Evolutionary conservation across 1,140 invertebrate species (phyloP).

Genomic region (Lepidurus apus): DNA sequence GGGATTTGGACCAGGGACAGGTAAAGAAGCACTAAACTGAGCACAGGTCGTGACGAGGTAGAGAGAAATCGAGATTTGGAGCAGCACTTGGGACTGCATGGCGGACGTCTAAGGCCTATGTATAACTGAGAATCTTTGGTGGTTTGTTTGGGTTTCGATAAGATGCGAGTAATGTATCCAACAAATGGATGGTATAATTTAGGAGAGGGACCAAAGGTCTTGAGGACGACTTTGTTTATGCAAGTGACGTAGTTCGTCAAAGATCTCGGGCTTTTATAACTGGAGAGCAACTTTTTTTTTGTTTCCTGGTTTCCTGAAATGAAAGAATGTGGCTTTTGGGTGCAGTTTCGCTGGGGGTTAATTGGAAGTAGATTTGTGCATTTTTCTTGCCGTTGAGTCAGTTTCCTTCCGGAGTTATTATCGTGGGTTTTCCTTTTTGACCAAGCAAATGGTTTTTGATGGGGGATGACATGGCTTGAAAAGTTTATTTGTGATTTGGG

Average conservation of each 20-base stretch:
- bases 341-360: neutral
- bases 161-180: neutral
- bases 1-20: neutral
- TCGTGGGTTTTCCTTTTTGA: neutral
- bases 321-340: neutral
- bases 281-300: neutral
- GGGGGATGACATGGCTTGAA: too few species aligned
- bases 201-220: neutral
- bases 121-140: neutral
- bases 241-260: neutral
- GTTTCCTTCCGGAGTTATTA: neutral
- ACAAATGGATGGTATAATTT: neutral
- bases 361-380: neutral
- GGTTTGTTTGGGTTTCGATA: neutral
- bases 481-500: too few species aligned
- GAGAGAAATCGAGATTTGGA: neutral
- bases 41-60: neutral
- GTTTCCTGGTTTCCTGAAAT: neutral
- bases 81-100: neutral
- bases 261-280: neutral
- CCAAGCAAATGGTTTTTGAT: too few species aligned
- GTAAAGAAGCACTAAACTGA: neutral
- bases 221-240: constrained; percentile 4
- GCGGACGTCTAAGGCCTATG: neutral
- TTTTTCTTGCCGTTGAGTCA: constrained; percentile 1